Base-by-base conservation (phyloP, 2,797 vertebrate genomes). In the Ambastaia sidthimunki region DNA sequence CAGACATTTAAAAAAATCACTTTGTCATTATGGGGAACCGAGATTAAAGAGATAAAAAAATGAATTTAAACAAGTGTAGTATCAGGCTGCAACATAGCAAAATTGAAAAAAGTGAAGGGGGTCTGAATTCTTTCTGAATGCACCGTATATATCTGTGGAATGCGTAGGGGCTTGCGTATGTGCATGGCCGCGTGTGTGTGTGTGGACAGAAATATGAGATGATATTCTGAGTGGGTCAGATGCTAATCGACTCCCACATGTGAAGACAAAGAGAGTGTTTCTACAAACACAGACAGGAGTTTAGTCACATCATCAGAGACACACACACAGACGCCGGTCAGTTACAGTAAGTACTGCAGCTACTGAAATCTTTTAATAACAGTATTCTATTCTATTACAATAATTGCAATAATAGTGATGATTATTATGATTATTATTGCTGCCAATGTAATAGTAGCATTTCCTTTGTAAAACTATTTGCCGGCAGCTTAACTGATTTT, bases 231-330 rank as follows among this genome's bases (percentile, higher is more conserved):
- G 62, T 47, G 48, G 57, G 65, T 37, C 77, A 71, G 76, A 73
- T 68, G 79, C 79, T 81, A 50, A 80, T 81, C 47, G 23, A 74
- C 79, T 83, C 84, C 84, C 62, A 85, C 84, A 10, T 34, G 18
- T 70, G 28, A 73, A 71, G 72, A 85, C 84, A 85, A 85, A 78
- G 79, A 76, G 18, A 28, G 71, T 65, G 67, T 83, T 83, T 85
- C 21, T 70, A 9, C 23, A 68, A 71, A 77, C 79, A 62, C 67
- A 73, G 72, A 82, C 60, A 52, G 71, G 28, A 66, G 47, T 77
- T 23, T 11, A 16, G 44, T 52, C 72, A 55, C 74, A 75, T 57
- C 15, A 66, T 52, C 25, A 10, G 68, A 57, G 54, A 54, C 79
- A 73, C 63, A 69, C 70, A 65, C 66, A 83, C 72, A 76, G 31